phyloP scores from a whole-genome alignment of 2,113 vertebrate genomes.

The Cariama cristata region DNA sequence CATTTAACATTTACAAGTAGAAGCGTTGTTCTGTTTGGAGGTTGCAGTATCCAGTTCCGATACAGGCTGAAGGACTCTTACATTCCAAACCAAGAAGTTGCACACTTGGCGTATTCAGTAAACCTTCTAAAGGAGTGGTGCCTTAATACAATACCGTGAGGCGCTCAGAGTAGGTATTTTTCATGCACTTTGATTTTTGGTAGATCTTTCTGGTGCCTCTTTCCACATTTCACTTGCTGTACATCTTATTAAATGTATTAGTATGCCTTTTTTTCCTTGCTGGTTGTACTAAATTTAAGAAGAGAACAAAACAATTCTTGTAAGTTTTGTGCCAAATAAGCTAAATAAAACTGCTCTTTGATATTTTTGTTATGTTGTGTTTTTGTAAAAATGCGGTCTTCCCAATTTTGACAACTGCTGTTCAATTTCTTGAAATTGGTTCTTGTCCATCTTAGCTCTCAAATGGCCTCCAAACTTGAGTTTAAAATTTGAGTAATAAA shows the following conservation, averaged over 20 bases:
- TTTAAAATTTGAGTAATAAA: background rate
- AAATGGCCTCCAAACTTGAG: background rate
- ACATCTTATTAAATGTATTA: constrained; percentile 66
- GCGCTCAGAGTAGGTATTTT: constrained; percentile 72
- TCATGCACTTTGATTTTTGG: constrained; percentile 75
- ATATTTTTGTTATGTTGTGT: constrained; percentile 40
- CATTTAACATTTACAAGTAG: background rate
- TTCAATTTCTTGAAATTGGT: background rate
- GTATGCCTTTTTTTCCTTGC: constrained; percentile 60
- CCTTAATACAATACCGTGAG: constrained; percentile 67
- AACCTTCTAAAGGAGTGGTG: constrained; percentile 67
- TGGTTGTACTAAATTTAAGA: constrained; percentile 66
- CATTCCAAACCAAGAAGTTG: constrained; percentile 71
- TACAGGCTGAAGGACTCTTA: constrained; percentile 56
- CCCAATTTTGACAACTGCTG: background rate
- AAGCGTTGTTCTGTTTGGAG: background rate
- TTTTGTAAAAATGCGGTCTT: background rate
- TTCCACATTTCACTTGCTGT: constrained; percentile 63
- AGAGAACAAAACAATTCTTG: constrained; percentile 64
- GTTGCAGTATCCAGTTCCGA: background rate
- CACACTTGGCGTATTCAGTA: constrained; percentile 49
- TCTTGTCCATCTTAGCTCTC: background rate
- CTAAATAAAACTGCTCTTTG: constrained; percentile 74
- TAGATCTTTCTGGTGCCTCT: constrained; percentile 74
- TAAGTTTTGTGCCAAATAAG: constrained; percentile 77